Evolutionary conservation across 2,888 invertebrate genomes (phyloP).

Genomic region (Drosophila nr. medialis): DNA sequence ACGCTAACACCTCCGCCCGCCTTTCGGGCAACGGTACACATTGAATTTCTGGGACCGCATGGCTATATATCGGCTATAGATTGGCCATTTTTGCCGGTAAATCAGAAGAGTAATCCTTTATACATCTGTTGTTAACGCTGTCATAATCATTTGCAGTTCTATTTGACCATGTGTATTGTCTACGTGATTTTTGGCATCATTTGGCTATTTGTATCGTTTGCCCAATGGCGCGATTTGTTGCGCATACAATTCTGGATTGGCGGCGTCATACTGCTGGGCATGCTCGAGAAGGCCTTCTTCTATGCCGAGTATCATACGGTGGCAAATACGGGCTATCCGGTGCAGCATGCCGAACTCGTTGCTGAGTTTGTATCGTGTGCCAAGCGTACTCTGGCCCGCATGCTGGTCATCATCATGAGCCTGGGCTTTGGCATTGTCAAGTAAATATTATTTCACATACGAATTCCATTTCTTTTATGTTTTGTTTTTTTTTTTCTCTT

Average conservation of each 20-base stretch:
- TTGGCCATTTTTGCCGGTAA: conserved; percentile 93
- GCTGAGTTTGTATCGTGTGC: conserved; percentile 97
- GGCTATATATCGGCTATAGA: conserved; percentile 95
- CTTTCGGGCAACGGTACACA: conserved; percentile 87
- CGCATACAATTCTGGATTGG: conserved; percentile 98
- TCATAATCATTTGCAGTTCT: conserved; percentile 88
- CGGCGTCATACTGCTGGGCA: conserved; percentile 94
- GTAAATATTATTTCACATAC: conserved; percentile 85
- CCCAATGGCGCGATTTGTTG: conserved; percentile 95
- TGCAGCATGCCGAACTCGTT: conserved; percentile 90
- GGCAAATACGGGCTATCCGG: conserved; percentile 88
- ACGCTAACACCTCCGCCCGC: conserved; percentile 81
- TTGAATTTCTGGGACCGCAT: conserved; percentile 91
- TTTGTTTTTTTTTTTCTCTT: fast-evolving
- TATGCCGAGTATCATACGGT: conserved; percentile 94
- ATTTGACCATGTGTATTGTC: conserved; percentile 94
- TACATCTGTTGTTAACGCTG: not conserved
- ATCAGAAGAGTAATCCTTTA: conserved; percentile 36
- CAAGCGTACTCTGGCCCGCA: conserved; percentile 95
- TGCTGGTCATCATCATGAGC: conserved; percentile 97
- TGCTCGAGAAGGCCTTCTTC: conserved; percentile 95
- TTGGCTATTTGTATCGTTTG: conserved; percentile 93
- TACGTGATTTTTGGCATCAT: conserved; percentile 93
- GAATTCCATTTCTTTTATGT: too few species aligned
- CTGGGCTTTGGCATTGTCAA: conserved; percentile 98